Base-by-base conservation (phyloP, 2,888 invertebrate species). In the Labia minor region DNA sequence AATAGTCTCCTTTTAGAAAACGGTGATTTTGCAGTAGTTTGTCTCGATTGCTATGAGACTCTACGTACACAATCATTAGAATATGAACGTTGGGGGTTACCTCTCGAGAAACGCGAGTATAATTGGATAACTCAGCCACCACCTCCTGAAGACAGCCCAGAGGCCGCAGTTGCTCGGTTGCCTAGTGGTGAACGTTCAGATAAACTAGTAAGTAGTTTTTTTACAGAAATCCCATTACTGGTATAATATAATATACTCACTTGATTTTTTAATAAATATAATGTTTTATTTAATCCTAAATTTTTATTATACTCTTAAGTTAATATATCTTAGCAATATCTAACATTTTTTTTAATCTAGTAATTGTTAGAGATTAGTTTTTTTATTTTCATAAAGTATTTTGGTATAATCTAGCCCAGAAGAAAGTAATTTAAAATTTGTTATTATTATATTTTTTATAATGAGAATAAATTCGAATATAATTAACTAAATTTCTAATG, bases 51-150 rank as follows among this genome's bases (percentile, higher is more conserved):
- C 80, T 94, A 92, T 77, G 93, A 94, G 80, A 91, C 92, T 66
- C 82, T 95, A 75, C 85, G 92, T 81, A 91, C 91, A 74, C 94
- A 94, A 78, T 91, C 92, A 75, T 85, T 89, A 69, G 92, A 93
- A 78, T 92, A 92, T 80, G 90, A 90, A 80, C 82, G 92, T 73
- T 91, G 92, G 84, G 93, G 93, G 72, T 84, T 94, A 73, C 94
- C 94, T 8, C 84, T 92, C 64, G 92, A 93, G 73, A 92, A 92
- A 81, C 82, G 94, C 72, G 92, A 92, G 78, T 94, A 94, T 80
- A 94, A 93, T 81, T 94, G 94, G 93, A 89, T 93, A 75, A 89
- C 92, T 73, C 90, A 93, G 77, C 92, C 93, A 68, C 93, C 93
- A 70, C 93, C 94, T 67, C 93, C 93, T 0, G 92, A 93, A 79